phyloP scores from a whole-genome alignment of 2,797 vertebrate genomes.

The Toxotes lorentzi region DNA sequence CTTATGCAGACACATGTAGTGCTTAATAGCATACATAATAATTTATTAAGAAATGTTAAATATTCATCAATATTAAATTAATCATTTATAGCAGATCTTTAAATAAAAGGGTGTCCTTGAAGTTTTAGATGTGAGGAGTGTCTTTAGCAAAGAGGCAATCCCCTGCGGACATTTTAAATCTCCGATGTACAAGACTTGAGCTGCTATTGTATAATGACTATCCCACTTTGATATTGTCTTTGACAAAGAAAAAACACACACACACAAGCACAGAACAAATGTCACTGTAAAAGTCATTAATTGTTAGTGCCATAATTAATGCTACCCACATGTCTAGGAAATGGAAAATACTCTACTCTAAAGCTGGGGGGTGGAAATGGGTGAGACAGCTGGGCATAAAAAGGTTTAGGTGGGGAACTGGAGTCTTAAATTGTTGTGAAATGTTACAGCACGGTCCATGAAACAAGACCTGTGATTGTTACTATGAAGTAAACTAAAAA shows the following conservation, averaged over 20 bases:
- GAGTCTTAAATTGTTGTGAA: background rate
- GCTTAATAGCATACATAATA: constrained; percentile 85
- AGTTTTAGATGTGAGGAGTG: constrained; percentile 80
- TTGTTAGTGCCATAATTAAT: constrained; percentile 54
- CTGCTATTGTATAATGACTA: constrained; percentile 70
- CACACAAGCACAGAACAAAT: constrained; percentile 56
- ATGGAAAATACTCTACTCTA: constrained; percentile 19
- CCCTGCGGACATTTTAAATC: constrained; percentile 80
- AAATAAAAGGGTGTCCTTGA: constrained; percentile 86
- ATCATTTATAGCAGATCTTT: constrained; percentile 87
- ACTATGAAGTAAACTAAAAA: background rate
- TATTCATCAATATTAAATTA: constrained; percentile 88
- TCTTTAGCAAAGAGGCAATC: constrained; percentile 73
- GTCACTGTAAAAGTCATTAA: constrained; percentile 58
- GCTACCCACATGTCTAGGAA: constrained; percentile 27
- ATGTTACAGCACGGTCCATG: background rate
- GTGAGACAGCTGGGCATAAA: background rate
- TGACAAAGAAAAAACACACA: constrained; percentile 40
- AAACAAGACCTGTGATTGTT: background rate
- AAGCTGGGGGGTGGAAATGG: constrained; percentile 7
- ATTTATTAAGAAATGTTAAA: constrained; percentile 88
- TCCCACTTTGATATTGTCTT: constrained; percentile 73
- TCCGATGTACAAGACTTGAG: constrained; percentile 70
- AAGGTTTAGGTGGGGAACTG: background rate
- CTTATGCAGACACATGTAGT: constrained; percentile 80